Conservation (phyloP, 35 echinoderm and acorn worm species). For the Anneissia japonica region DNA sequence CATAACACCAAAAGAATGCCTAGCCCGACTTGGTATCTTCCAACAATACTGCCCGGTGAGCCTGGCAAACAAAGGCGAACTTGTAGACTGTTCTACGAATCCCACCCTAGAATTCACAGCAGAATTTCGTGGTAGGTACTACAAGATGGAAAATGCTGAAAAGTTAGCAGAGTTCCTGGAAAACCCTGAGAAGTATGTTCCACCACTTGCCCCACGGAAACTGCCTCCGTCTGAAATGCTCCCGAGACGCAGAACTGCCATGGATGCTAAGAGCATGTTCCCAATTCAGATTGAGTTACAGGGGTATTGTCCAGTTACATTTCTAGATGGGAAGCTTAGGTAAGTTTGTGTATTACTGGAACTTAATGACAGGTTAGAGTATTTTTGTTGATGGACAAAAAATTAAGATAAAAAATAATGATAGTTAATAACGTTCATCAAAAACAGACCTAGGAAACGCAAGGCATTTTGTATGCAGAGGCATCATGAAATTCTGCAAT, state of each 20-base stretch:
- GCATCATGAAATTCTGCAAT: too few species aligned
- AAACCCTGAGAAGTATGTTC: slow-evolving; percentile 77
- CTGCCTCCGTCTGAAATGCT: slow-evolving; percentile 69
- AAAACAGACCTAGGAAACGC: too few species aligned
- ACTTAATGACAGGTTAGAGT: neutral
- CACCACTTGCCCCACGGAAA: slow-evolving; percentile 69
- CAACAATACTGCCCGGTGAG: slow-evolving; percentile 97
- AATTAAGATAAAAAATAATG: too few species aligned
- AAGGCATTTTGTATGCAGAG: too few species aligned
- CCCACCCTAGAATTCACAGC: slow-evolving; percentile 58
- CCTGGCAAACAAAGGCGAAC: slow-evolving; percentile 68
- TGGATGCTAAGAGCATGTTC: slow-evolving; percentile 93
- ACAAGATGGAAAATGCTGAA: slow-evolving; percentile 87
- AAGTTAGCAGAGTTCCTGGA: slow-evolving; percentile 72
- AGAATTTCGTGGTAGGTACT: slow-evolving; percentile 88
- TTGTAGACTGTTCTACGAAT: slow-evolving; percentile 80
- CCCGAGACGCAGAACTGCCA: slow-evolving; percentile 53
- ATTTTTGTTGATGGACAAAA: too few species aligned
- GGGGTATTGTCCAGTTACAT: slow-evolving; percentile 91
- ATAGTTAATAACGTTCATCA: too few species aligned
- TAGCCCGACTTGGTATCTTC: slow-evolving; percentile 77
- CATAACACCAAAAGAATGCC: slow-evolving; percentile 89
- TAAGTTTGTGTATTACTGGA: neutral
- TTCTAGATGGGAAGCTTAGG: slow-evolving; percentile 90
- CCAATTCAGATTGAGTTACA: slow-evolving; percentile 89